Evolutionary conservation across 2,888 invertebrate species (phyloP), one percentile per base, ranked within the genome.

Genomic region (Lottia gigantea): DNA sequence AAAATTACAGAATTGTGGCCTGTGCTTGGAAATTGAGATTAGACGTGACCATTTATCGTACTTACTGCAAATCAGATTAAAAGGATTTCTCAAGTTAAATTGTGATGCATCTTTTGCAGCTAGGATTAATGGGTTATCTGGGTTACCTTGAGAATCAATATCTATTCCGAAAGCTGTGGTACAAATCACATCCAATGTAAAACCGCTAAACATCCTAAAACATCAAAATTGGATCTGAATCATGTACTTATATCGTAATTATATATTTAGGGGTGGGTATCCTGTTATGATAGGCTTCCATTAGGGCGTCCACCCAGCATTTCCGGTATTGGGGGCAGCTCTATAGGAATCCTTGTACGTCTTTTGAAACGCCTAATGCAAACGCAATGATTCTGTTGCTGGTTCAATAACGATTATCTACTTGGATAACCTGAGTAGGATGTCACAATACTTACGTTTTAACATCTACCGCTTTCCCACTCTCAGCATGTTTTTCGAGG

Each of bases 111-210:
- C 72, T 26, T 72, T 74, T 1, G 77, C 68, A 47, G 78, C 23
- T 12, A 68, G 74, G 15, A 78, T 72, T 47, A 79, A 78, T 1
- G 63, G 64, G 62, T 79, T 75, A 62, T 78, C 71, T 2, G 76
- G 76, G 61, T 80, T 66, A 62, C 26, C 74, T 66, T 80, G 80
- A 19, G 78, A 76, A 65, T 77, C 72, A 0, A 79, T 71, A 11
- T 77, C 74, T 11, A 79, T 69, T 6, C 80, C 80, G 66, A 80
- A 80, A 0, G 74, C 78, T 0, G 78, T 76, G 26, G 74, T 72
- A 31, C 75, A 75, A 23, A 80, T 79, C 1, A 76, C 75, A 49
- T 80, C 80, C 75, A 80, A 69, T 8, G 78, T 76, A 69, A 74
- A 80, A 16, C 74, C 72, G 26, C 66, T 31, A 67, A 61, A 40